Base-by-base conservation (phyloP, 2,888 invertebrate genomes). In the Oscheius sp. region DNA sequence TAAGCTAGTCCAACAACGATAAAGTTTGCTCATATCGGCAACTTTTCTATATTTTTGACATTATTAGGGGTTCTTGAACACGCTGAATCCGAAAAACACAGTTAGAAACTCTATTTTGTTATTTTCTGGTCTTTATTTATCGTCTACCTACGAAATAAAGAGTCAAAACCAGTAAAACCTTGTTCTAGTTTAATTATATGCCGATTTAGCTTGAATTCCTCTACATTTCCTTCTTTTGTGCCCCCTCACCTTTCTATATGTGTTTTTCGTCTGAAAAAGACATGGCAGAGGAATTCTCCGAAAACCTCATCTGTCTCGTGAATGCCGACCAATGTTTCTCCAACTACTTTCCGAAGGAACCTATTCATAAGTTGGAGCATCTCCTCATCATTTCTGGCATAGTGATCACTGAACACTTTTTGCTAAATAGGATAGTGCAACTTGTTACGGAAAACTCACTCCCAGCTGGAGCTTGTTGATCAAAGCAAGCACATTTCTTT, bases 261-360 rank as follows among this genome's bases (percentile, higher is more conserved):
- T 4, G 11, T 10, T 10, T 5, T 50, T 51, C 33, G 32, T 11
- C 50, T 10, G 10, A 65, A 65, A 32, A 65, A 65, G 21, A 48
- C 65, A 33, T 65, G 65, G 13, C 65, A 65, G 11, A 65, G 29
- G n/a, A 65, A 13, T 7, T 33, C 65, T 7, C 32, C 65, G 13
- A 65, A 50, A 7, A 33, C 48, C 13, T n/a, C n/a, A 33, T 65
- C 50, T 10, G 33, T 21, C 29, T 32, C 11, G 33, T 47, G 4
- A 29, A 65, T 65, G 1, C 29, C 29, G 29, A 13, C 9, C 21
- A 65, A 29, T 29, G 50, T 21, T 4, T 21, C 32, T 11, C 65
- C n/a, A 29, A 65, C 32, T 11, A 65, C 50, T 29, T 21, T 47
- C 9, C 47, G 11, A n/a, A 65, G 50, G 33, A 65, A 11, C 7